phyloP scores from a whole-genome alignment of 1,140 invertebrate species.

The Linepithema humile region DNA sequence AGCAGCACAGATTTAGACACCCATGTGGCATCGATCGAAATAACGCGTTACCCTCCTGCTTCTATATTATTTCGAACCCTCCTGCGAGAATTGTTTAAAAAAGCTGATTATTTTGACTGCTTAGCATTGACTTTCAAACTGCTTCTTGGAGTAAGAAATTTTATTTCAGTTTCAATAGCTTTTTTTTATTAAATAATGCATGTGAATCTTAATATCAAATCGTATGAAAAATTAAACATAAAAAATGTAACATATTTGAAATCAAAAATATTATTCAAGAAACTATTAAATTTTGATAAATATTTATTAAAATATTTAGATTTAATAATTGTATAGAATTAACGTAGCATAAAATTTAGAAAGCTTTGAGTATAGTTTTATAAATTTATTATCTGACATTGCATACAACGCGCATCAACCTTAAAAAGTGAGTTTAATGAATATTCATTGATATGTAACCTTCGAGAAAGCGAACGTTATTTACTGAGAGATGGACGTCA shows the following conservation, averaged over 20 bases:
- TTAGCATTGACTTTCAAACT: constrained; percentile 47
- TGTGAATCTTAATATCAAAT: not conserved
- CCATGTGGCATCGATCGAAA: constrained; percentile 76
- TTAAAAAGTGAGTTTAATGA: constrained; percentile 1
- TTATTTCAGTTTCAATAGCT: not conserved
- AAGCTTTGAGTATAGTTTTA: not conserved
- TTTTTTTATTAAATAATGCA: not conserved
- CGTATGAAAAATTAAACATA: constrained; percentile 3
- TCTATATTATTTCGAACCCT: too few relatives aligned
- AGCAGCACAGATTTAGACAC: constrained; percentile 76
- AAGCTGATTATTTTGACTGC: constrained; percentile 72
- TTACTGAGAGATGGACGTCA: constrained; percentile 15
- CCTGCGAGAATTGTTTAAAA: constrained; percentile 42
- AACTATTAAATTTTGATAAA: too few relatives aligned
- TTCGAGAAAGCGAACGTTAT: constrained; percentile 16
- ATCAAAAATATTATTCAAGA: too few relatives aligned
- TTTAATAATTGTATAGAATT: not conserved
- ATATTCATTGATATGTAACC: not conserved
- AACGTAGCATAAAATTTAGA: not conserved
- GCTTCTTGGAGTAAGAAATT: not conserved
- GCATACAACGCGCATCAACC: not conserved
- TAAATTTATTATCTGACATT: not conserved
- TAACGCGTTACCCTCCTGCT: constrained; percentile 69
- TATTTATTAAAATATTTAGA: too few relatives aligned
- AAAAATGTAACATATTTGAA: too few relatives aligned